These are phyloP conservation scores for Theonella swinhoei DNA, from an alignment of 37 sponge, comb jelly and placozoan species.

Conservation along the genomic window DNA sequence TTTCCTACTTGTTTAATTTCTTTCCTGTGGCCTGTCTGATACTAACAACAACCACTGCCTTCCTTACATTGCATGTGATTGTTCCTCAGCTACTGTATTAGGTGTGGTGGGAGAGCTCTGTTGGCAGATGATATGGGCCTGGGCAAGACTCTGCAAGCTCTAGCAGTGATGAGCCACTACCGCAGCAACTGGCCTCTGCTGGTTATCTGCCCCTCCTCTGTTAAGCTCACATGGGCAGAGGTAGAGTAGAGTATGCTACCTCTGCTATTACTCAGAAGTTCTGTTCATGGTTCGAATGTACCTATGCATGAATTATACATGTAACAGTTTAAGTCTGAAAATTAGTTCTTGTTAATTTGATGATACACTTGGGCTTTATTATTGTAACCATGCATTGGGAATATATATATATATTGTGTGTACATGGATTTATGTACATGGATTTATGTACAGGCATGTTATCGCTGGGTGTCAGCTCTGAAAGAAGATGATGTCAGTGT, in stretches of 20 bases:
- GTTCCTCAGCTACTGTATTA: constrained; percentile 59
- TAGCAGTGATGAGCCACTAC: constrained; percentile 81
- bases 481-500: constrained; percentile 68
- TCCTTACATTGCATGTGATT: not conserved
- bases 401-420: no score
- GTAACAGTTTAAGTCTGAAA: no score
- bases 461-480: constrained; percentile 81
- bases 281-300: not conserved
- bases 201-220: constrained; percentile 91
- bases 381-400: no score
- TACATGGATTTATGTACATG: no score
- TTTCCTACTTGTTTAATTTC: not conserved
- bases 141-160: constrained; percentile 95
- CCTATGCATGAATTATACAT: not conserved
- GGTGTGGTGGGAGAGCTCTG: constrained; percentile 78
- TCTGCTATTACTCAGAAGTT: not conserved
- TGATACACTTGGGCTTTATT: no score
- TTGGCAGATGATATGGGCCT: constrained; percentile 99
- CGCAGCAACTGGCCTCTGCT: constrained; percentile 90
- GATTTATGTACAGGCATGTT: constrained; percentile 80
- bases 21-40: no score
- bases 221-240: constrained; percentile 85
- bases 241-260: constrained; percentile 29
- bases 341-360: no score
- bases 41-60: no score